Evolutionary conservation across 2,888 invertebrate species (phyloP).

Genomic region (Xanthia togata): DNA sequence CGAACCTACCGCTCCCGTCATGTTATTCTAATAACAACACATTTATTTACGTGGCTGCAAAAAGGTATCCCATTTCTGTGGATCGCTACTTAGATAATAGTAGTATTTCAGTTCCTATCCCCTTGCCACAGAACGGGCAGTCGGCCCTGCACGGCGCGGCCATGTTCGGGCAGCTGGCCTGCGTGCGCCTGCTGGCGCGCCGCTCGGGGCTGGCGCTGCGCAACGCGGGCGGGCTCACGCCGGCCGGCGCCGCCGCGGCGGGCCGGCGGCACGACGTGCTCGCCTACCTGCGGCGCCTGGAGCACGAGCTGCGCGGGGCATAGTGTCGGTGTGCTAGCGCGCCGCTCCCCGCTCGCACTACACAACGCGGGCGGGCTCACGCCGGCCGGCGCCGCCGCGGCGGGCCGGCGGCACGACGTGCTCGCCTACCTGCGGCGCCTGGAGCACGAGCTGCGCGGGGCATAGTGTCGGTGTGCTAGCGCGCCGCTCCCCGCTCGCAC

Average conservation of each 20-base stretch:
- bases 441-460: conserved; percentile 32
- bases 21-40: background rate
- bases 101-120: too few species aligned
- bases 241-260: conserved; percentile 91
- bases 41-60: too few species aligned
- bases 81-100: too few species aligned
- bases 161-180: conserved; percentile 95
- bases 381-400: conserved; percentile 91
- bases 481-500: conserved; percentile 90
- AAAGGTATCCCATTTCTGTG: background rate
- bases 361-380: conserved; percentile 91
- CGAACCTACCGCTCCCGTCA: fast-evolving
- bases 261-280: conserved; percentile 89
- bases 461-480: too few species aligned
- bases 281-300: conserved; percentile 71
- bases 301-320: conserved; percentile 27
- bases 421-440: conserved; percentile 75
- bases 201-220: conserved; percentile 92
- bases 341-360: conserved; percentile 91
- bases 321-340: conserved; percentile 9
- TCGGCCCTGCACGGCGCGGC: conserved; percentile 97
- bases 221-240: conserved; percentile 91
- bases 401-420: conserved; percentile 89
- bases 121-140: conserved; percentile 96
- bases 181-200: conserved; percentile 78